Evolutionary conservation across 2,888 invertebrate genomes (phyloP), one percentile per base, ranked within the genome.

Genomic region (Pachycephus smyrnensis): DNA sequence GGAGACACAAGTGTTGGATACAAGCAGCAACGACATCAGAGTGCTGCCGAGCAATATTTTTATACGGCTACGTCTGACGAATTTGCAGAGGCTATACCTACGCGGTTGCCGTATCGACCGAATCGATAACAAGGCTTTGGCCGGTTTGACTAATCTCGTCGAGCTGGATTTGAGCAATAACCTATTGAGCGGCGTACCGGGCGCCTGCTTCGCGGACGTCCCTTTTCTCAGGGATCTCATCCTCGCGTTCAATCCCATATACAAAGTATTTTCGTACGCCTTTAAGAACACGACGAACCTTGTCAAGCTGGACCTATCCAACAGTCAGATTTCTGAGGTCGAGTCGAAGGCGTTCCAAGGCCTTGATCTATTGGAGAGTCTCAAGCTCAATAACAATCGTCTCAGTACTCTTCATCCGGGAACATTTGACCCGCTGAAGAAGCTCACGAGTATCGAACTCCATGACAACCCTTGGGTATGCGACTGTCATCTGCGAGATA

Each of bases 391-490:
- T 91, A 95, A 95, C 82, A 98, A 98, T 91, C 95, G 95, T 84
- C 93, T 98, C 80, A 93, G 94, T 74, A 96, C 96, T 81, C 91
- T 97, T 83, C 93, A 95, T 75, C 93, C 95, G 23, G 94, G 94
- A 83, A 96, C 96, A 1, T 94, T 97, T 82, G 96, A 96, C 89
- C 95, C 94, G 76, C 90, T 96, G 79, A 95, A 94, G 84, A 95
- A 95, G 79, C 93, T 97, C 75, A 95, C 96, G 89, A 96, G 95
- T 71, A 95, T 97, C 81, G 96, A 97, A 89, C 92, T 97, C 83
- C 96, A 97, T 83, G 96, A 96, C 83, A 97, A 97, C 91, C 97
- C 96, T 0, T 97, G 97, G 97, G 94, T 95, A 81, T 98, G 97
- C 89, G 97, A 97, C 89, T 98, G 97, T 88, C 95, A 96, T 35